Evolutionary conservation across 92 coral and sea anemone genomes (phyloP).

Genomic region (Siderastrea radians): DNA sequence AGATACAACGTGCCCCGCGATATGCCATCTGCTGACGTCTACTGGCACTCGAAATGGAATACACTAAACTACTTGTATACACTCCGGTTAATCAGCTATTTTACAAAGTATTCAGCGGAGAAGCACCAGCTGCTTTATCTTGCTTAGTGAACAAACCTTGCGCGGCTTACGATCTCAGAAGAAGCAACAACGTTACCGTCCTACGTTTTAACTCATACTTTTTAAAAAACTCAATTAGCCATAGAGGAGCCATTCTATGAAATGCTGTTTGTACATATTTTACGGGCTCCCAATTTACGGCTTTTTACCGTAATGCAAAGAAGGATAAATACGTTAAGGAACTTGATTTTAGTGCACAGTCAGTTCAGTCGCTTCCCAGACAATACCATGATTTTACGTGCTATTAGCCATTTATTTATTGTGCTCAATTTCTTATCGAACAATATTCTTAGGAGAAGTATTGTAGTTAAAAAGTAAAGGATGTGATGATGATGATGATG

Average conservation of each 20-base stretch:
- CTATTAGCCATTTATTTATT: no score
- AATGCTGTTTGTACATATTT: not conserved
- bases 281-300: not conserved
- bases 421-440: no score
- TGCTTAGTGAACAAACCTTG: no score
- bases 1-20: conserved; percentile 2
- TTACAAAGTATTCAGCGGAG: not conserved
- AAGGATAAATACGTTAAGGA: not conserved
- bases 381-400: not conserved
- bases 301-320: not conserved
- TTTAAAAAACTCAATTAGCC: not conserved
- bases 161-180: not conserved
- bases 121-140: not conserved
- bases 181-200: not conserved
- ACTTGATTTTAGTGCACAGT: not conserved
- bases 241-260: not conserved
- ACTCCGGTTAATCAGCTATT: not conserved
- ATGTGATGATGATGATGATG: no score
- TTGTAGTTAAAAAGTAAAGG: no score
- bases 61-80: not conserved
- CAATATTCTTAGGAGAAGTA: no score
- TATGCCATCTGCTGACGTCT: conserved; percentile 7
- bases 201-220: not conserved
- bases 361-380: not conserved
- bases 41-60: no score